A percentile compares a stretch with the other conserved stretches of the same genome.
Conservation (phyloP, 2,888 invertebrate genomes). For the Conistra vaccinii region DNA sequence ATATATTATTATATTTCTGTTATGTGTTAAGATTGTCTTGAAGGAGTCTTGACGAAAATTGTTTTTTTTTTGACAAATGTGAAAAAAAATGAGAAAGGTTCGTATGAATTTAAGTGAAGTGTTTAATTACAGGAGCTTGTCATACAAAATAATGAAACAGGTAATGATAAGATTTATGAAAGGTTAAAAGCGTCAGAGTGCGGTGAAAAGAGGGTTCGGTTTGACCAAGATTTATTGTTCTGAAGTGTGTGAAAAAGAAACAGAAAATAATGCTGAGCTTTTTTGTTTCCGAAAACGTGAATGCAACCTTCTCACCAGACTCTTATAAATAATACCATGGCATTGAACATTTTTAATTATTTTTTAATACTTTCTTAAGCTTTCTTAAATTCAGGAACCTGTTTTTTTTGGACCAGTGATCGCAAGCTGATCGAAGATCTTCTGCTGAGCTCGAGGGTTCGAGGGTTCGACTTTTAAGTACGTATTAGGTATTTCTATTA, state of each 20-base stretch:
- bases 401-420: neutral
- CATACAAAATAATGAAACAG: conserved; percentile 9
- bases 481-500: too few species aligned
- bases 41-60: neutral
- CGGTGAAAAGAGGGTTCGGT: neutral
- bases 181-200: conserved; percentile 14
- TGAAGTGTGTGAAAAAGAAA: neutral
- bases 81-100: neutral
- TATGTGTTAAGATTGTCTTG: neutral
- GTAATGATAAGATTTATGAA: conserved; percentile 31
- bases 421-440: neutral
- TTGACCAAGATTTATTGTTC: neutral
- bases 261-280: neutral
- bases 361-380: neutral
- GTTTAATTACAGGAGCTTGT: conserved; percentile 8
- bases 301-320: neutral
- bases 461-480: neutral
- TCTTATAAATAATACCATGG: neutral
- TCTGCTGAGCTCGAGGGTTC: neutral
- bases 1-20: neutral
- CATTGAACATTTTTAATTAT: neutral
- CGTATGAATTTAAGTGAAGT: neutral
- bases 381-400: neutral
- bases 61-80: too few species aligned
- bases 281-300: neutral